Evolutionary conservation across 2,113 vertebrate genomes (phyloP).

Genomic region (Sylvilagus bachmani): DNA sequence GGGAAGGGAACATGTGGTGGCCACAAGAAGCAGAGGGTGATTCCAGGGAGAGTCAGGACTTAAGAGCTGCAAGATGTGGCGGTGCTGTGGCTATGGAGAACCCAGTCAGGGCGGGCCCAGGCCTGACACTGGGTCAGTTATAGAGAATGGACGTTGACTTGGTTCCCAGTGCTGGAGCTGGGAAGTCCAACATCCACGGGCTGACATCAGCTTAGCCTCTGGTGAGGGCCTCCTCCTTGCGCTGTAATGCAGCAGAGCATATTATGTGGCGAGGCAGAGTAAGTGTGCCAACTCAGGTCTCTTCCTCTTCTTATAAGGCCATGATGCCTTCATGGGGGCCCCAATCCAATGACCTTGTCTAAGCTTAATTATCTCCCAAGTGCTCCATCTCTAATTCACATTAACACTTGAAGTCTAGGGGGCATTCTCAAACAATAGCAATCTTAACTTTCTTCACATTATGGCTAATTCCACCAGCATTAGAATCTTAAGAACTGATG

Average conservation of each 20-base stretch:
- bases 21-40: not conserved
- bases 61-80: not conserved
- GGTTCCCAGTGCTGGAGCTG: not conserved
- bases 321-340: not conserved
- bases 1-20: not conserved
- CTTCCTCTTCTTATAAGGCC: not conserved
- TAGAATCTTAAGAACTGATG: not conserved
- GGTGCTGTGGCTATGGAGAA: not conserved
- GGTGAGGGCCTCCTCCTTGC: too few relatives aligned
- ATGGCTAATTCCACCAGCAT: not conserved
- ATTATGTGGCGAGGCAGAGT: not conserved
- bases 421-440: too few relatives aligned
- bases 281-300: not conserved
- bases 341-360: not conserved
- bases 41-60: not conserved
- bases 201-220: not conserved
- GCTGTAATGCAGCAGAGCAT: not conserved
- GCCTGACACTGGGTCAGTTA: not conserved
- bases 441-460: constrained; percentile 2
- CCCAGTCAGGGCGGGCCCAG: not conserved
- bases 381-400: not conserved
- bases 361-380: not conserved
- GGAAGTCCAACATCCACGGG: not conserved
- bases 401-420: too few relatives aligned
- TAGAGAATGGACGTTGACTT: not conserved